Evolutionary conservation across 2,888 invertebrate species (phyloP), one percentile per base, ranked within the genome.

Genomic region (Stomorhina lunata): DNA sequence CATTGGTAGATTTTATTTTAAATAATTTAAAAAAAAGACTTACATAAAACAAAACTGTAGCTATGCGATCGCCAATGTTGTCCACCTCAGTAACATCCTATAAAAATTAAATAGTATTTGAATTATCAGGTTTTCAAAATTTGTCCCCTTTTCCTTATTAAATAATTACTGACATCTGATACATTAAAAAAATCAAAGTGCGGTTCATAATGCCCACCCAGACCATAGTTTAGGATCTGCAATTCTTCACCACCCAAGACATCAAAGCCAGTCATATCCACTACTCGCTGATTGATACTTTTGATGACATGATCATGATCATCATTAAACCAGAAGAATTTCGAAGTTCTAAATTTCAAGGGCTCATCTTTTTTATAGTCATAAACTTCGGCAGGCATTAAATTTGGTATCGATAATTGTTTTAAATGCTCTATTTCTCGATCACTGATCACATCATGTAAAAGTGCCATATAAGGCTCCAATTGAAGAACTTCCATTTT

Each of bases 11-110:
- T n/a, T n/a, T 20, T 12, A 5, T 34, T 22, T 48, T 37, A 32
- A 48, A 45, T 15, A 12, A 25, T 37, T 25, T 3, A 10, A 27
- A n/a, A 22, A n/a, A n/a, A 27, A 29, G 0, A n/a, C 87, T 88
- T 75, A 90, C 90, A 85, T 90, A 90, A 84, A 90, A 89, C 2
- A 91, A 61, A 0, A 89, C 87, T 1, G 91, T 91, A n/a, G 89
- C 89, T 25, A 90, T 87, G 34, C 91, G 86, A 84, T 90, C 88
- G 2, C 89, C 88, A 61, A 27, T 15, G 5, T 29, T 5, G 3
- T 3, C n/a, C 9, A 68, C 40, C 50, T 43, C 27, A 22, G 27
- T 12, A n/a, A 17, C 3, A 12, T n/a, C 12, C 77, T 77, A n/a
- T 37, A 61, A 59, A 29, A 0, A 0, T 12, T 45, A 3, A 12